These are phyloP conservation scores for Brachyalestes nurse DNA, from an alignment of 2,797 vertebrate species.

Conservation along the genomic window DNA sequence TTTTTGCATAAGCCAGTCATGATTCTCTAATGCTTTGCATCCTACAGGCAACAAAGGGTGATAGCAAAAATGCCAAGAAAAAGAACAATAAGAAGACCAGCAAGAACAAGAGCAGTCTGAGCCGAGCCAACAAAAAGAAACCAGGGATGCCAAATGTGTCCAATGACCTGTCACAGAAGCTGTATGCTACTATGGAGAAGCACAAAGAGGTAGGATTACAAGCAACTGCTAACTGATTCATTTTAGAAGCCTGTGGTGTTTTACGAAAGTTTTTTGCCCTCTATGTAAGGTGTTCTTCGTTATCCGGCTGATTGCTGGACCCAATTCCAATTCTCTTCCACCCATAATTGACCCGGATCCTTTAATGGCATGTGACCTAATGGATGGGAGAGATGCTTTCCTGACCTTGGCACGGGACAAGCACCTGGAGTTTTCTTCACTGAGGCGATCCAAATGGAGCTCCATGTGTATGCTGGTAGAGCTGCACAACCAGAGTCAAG, in stretches of 20 bases:
- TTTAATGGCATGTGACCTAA: conserved; percentile 94
- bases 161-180: conserved; percentile 96
- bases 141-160: conserved; percentile 97
- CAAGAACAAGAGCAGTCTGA: conserved; percentile 89
- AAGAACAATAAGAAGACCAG: conserved; percentile 86
- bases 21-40: neutral
- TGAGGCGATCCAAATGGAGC: conserved; percentile 94
- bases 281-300: conserved; percentile 92
- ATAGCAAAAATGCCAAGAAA: conserved; percentile 86
- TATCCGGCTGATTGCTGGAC: conserved; percentile 91
- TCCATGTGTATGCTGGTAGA: conserved; percentile 99
- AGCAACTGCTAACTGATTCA: neutral
- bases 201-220: conserved; percentile 90
- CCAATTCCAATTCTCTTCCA: conserved; percentile 91
- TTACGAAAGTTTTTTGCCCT: neutral
- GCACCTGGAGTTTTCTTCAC: conserved; percentile 96
- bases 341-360: conserved; percentile 90
- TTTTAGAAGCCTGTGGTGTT: neutral
- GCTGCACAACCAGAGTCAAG: conserved; percentile 97
- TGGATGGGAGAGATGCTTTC: conserved; percentile 97
- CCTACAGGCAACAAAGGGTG: conserved; percentile 90
- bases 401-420: conserved; percentile 95
- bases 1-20: neutral
- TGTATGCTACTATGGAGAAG: conserved; percentile 99
- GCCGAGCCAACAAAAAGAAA: conserved; percentile 97